These are phyloP conservation scores for Microvelia longipes DNA, from an alignment of 1,140 invertebrate species.

Conservation along the genomic window DNA sequence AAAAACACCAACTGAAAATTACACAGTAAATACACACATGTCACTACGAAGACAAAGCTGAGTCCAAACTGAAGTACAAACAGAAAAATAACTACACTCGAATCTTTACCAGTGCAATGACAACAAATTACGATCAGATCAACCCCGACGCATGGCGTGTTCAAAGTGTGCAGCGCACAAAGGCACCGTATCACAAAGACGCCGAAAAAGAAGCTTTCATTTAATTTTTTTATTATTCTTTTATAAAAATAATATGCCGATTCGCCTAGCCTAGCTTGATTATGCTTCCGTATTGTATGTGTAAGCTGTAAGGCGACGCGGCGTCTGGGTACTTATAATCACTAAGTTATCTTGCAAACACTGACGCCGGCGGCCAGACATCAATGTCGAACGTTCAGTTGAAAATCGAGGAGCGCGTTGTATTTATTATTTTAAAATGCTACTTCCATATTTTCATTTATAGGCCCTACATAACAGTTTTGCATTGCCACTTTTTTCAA, in stretches of 20 bases:
- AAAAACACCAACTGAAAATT: background rate
- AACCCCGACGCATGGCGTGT: background rate
- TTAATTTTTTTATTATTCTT: constrained; percentile 1
- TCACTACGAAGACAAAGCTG: background rate
- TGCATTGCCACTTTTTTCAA: background rate
- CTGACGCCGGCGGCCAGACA: background rate
- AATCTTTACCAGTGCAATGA: background rate
- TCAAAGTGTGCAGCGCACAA: background rate
- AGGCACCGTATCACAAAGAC: background rate
- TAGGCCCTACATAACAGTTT: background rate
- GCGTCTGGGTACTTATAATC: background rate
- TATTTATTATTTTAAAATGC: constrained; percentile 1
- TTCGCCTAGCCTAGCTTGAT: background rate
- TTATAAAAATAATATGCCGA: constrained; percentile 1
- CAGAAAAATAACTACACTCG: background rate
- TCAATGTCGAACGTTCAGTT: background rate
- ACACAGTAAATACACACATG: background rate
- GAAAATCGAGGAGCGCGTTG: too few species aligned
- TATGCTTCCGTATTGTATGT: background rate
- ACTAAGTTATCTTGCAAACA: too few species aligned
- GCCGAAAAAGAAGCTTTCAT: background rate
- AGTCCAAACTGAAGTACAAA: background rate
- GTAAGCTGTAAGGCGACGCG: background rate
- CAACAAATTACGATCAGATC: background rate
- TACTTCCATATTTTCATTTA: constrained; percentile 1